Evolutionary conservation across 2,888 invertebrate species (phyloP), one percentile per base, ranked within the genome.

Genomic region (Phyllotreta striolata): DNA sequence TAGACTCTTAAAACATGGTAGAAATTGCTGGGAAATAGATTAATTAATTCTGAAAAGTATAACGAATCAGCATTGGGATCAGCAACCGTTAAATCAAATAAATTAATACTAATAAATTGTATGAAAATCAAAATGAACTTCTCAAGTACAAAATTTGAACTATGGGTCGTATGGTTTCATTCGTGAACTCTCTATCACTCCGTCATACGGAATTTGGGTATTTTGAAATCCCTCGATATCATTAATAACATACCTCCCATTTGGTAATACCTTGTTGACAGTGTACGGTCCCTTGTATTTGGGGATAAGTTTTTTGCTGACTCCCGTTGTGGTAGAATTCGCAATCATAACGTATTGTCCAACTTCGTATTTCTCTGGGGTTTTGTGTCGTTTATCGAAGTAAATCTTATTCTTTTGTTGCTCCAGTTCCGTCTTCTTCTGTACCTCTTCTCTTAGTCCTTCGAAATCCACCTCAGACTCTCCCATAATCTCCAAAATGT

Each of bases 341-440:
- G 38, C 52, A n/a, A 74, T 71, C 67, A 74, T 71, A 9, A 74
- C 73, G 46, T 70, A 69, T n/a, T 72, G 67, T 7, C 73, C 74
- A 37, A 62, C 46, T 58, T 58, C 39, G 62, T 69, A 73, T 37
- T 8, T 24, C 5, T 38, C 37, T 1, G 71, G 55, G 34, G 39
- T 43, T 60, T 73, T 74, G 40, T 68, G 73, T 40, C 56, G 72
- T 55, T 68, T 66, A 64, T 76, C 70, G 62, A 70, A 74, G 47
- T 40, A 51, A 7, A 13, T 7, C 55, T 63, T 63, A 43, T 63
- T 59, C 38, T 55, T 37, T 6, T 43, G 9, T 41, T 64, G 52
- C 3, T 7, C 6, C 4, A 49, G 38, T 9, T 49, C 39, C 14
- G 56, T 64, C 37, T 57, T 41, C 7, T 56, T 41, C 24, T 37